A percentile compares a stretch with the other conserved stretches of the same genome.
These are phyloP conservation scores for Ceratosolen fusciceps DNA, from an alignment of 1,140 invertebrate genomes.

Conservation along the genomic window DNA sequence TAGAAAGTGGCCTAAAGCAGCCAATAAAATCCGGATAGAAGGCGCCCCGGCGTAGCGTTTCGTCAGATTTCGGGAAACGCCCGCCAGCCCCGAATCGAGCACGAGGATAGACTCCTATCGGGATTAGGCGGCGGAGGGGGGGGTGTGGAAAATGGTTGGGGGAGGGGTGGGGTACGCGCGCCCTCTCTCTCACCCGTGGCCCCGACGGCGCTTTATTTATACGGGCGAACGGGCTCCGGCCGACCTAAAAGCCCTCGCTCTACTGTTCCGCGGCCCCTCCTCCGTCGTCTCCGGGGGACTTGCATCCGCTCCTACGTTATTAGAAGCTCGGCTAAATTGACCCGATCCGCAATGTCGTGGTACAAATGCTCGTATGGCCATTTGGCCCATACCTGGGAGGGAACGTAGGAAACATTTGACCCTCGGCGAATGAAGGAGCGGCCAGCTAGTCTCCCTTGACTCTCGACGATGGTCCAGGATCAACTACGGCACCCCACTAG, in stretches of 20 bases:
- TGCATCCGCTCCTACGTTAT: neutral
- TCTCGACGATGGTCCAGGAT: conserved; percentile 47
- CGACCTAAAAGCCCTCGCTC: neutral
- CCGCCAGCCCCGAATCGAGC: too few species aligned
- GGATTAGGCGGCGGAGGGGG: too few species aligned
- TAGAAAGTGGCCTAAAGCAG: conserved; percentile 72
- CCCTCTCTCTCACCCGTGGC: too few species aligned
- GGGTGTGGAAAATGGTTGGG: too few species aligned
- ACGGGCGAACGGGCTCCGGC: neutral
- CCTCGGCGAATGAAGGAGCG: conserved; percentile 45
- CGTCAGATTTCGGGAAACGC: conserved; percentile 70
- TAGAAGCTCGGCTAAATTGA: conserved; percentile 22
- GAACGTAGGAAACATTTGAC: conserved; percentile 49
- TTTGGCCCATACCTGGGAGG: conserved; percentile 42
- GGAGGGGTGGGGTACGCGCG: too few species aligned
- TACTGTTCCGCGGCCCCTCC: neutral
- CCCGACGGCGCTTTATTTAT: too few species aligned
- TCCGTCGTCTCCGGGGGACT: neutral
- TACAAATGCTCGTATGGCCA: conserved; percentile 48
- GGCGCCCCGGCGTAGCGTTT: conserved; percentile 58
- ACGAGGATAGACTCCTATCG: neutral
- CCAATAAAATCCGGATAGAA: conserved; percentile 70
- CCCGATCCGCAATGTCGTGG: conserved; percentile 36
- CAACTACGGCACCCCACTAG: conserved; percentile 66
- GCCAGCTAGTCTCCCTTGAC: conserved; percentile 36